Evolutionary conservation across 2,888 invertebrate genomes (phyloP).

Genomic region (Caenorhabditis drosophilae): DNA sequence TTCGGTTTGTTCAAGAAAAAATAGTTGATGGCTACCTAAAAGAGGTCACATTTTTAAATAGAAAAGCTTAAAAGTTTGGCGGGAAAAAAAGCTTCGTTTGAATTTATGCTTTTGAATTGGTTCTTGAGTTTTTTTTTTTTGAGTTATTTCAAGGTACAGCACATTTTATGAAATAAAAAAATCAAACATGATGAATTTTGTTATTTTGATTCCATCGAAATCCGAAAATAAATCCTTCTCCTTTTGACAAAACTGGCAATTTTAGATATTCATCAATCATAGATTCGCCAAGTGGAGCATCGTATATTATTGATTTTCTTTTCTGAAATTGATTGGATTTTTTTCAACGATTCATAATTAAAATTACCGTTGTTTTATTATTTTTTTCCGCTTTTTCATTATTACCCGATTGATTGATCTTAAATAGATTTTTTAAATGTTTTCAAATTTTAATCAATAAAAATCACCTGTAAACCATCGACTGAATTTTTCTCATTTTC

Average conservation of each 20-base stretch:
- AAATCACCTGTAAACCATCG: too few relatives aligned
- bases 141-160: too few relatives aligned
- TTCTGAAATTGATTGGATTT: neutral
- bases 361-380: neutral
- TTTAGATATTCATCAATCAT: neutral
- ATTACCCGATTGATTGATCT: too few relatives aligned
- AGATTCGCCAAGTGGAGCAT: neutral
- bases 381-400: neutral
- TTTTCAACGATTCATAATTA: neutral
- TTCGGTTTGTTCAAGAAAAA: neutral
- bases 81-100: too few relatives aligned
- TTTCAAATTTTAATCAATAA: too few relatives aligned
- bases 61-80: too few relatives aligned
- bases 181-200: constrained; percentile 29
- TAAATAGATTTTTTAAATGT: too few relatives aligned
- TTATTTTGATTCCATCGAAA: constrained; percentile 20
- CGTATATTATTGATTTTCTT: neutral
- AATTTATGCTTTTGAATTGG: too few relatives aligned
- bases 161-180: too few relatives aligned
- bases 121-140: too few relatives aligned
- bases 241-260: constrained; percentile 5
- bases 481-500: too few relatives aligned
- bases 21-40: neutral
- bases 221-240: constrained; percentile 35
- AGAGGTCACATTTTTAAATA: too few relatives aligned